Evolutionary conservation across 2,888 invertebrate genomes (phyloP).

Genomic region (Pristionchus mayeri): DNA sequence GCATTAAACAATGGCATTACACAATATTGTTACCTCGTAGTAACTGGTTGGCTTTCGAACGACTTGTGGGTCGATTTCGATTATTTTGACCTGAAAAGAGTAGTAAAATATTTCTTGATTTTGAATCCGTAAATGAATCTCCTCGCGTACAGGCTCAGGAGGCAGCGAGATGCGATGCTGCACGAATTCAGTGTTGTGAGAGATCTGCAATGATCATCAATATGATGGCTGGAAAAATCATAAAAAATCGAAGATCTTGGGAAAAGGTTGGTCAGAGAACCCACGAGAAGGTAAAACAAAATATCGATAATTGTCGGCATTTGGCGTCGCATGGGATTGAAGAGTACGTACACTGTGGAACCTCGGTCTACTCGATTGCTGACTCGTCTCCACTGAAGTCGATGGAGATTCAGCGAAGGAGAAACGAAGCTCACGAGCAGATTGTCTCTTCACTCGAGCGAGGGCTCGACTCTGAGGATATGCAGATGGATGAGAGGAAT

Average conservation of each 20-base stretch:
- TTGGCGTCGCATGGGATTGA: too few species aligned
- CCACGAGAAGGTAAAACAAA: too few species aligned
- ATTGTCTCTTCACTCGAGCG: constrained; percentile 20
- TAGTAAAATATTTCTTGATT: too few species aligned
- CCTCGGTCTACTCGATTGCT: constrained; percentile 2
- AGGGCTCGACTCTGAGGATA: neutral
- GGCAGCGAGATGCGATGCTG: constrained; percentile 18
- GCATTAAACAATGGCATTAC: neutral
- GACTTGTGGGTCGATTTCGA: neutral
- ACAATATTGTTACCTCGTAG: constrained; percentile 17
- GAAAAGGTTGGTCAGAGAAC: too few species aligned
- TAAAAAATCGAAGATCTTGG: neutral
- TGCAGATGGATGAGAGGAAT: too few species aligned
- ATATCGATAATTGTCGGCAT: too few species aligned
- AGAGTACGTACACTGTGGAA: constrained; percentile 26
- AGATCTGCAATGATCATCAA: too few species aligned
- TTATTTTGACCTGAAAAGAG: constrained; percentile 17
- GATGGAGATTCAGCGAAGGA: constrained; percentile 44
- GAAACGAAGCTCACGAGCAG: constrained; percentile 29
- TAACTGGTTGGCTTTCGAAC: constrained; percentile 39
- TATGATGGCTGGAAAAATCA: too few species aligned
- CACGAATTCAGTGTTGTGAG: constrained; percentile 35
- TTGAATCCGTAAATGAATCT: too few species aligned
- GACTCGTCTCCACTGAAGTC: neutral
- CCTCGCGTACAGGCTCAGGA: neutral